phyloP scores from a whole-genome alignment of 2,888 invertebrate genomes.

The Selenia dentaria region DNA sequence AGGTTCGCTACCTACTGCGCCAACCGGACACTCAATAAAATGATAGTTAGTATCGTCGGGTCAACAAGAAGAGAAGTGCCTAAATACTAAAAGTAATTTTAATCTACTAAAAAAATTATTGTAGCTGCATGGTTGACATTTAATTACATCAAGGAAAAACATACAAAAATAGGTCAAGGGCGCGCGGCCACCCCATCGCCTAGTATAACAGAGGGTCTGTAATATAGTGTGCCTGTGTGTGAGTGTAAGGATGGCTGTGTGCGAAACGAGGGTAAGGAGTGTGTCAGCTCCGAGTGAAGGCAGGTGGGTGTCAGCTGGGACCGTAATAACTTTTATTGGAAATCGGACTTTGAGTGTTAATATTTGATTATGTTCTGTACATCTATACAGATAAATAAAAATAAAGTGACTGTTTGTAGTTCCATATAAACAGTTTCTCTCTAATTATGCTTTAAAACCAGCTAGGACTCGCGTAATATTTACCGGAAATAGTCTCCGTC shows the following conservation, averaged over 20 bases:
- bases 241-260: constrained; percentile 13
- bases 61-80: constrained; percentile 5
- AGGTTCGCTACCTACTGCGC: too few relatives aligned
- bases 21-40: too few relatives aligned
- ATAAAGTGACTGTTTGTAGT: too few relatives aligned
- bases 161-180: constrained; percentile 38
- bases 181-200: constrained; percentile 28
- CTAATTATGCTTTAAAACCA: too few relatives aligned
- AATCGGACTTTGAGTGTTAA: constrained; percentile 14
- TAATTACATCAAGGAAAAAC: constrained; percentile 35
- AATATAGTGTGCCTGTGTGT: constrained; percentile 15
- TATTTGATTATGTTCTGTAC: constrained; percentile 17
- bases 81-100: constrained; percentile 24
- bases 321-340: constrained; percentile 19
- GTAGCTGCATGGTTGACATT: constrained; percentile 32
- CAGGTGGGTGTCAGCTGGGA: constrained; percentile 16
- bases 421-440: too few relatives aligned
- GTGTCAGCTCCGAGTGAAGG: constrained; percentile 20
- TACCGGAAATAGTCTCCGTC: too few relatives aligned
- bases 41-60: too few relatives aligned
- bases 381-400: too few relatives aligned
- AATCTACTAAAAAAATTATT: constrained; percentile 27
- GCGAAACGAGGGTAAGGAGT: constrained; percentile 10
- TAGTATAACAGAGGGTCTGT: constrained; percentile 32
- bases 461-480: too few relatives aligned